A percentile compares a stretch with the other conserved stretches of the same genome.
These are phyloP conservation scores for Scaptodrosophila lebanonensis DNA, from an alignment of 1,140 invertebrate genomes.

Conservation along the genomic window DNA sequence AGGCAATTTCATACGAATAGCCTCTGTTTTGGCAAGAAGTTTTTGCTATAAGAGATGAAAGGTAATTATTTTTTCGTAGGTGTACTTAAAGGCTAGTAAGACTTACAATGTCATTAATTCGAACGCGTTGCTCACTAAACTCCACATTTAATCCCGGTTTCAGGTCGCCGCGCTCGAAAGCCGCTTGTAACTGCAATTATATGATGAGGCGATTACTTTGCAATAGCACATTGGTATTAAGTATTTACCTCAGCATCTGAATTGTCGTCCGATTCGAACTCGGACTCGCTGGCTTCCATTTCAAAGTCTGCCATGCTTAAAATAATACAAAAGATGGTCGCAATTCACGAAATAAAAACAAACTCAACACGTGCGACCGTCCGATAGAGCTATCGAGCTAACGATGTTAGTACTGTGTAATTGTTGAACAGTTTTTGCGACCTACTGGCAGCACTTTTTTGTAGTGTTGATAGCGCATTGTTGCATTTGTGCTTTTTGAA, in stretches of 20 bases:
- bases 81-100: neutral
- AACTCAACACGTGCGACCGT: constrained; percentile 55
- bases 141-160: constrained; percentile 90
- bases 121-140: constrained; percentile 80
- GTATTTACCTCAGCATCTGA: constrained; percentile 62
- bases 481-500: neutral
- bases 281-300: constrained; percentile 57
- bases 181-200: constrained; percentile 85
- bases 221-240: no score
- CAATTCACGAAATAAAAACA: constrained; percentile 42
- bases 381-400: constrained; percentile 19
- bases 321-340: constrained; percentile 11
- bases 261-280: constrained; percentile 66
- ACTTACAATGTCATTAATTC: constrained; percentile 83
- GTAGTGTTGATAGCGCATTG: neutral
- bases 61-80: neutral
- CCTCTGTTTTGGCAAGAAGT: constrained; percentile 84
- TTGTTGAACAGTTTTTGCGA: constrained; percentile 1
- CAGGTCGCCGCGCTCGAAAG: constrained; percentile 87
- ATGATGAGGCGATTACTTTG: neutral
- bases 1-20: constrained; percentile 84
- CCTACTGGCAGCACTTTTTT: constrained; percentile 6
- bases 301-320: constrained; percentile 66
- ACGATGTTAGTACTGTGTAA: neutral
- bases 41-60: constrained; percentile 79